phyloP scores from a whole-genome alignment of 2,888 invertebrate genomes.

The Stratiomys singularior region DNA sequence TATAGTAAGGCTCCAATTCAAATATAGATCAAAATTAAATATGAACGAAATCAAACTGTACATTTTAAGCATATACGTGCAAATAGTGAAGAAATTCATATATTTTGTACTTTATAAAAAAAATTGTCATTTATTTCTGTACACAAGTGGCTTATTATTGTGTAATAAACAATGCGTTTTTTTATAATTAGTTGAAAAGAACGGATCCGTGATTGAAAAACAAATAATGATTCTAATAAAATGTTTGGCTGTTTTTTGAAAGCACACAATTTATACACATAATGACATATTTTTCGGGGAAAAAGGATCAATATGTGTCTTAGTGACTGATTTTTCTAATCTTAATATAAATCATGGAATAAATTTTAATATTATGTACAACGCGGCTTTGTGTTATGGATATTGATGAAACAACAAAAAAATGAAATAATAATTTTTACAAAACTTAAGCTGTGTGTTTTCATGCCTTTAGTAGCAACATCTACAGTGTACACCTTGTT shows the following conservation, averaged over 20 bases:
- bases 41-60: not conserved
- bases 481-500: too few relatives aligned
- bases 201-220: not conserved
- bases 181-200: not conserved
- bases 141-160: slow-evolving; percentile 27
- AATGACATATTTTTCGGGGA: slow-evolving; percentile 10
- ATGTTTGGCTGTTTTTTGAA: slow-evolving; percentile 28
- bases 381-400: slow-evolving; percentile 33
- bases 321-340: slow-evolving; percentile 36
- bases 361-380: slow-evolving; percentile 20
- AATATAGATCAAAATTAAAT: slow-evolving; percentile 21
- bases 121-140: slow-evolving; percentile 27
- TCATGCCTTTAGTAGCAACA: too few relatives aligned
- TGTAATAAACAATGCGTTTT: not conserved
- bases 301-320: slow-evolving; percentile 16
- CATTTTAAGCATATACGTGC: slow-evolving; percentile 9
- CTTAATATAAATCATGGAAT: slow-evolving; percentile 20
- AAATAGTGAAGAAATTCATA: not conserved
- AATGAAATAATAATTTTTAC: slow-evolving; percentile 44
- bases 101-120: slow-evolving; percentile 32
- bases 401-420: slow-evolving; percentile 16
- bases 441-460: not conserved
- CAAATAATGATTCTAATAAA: slow-evolving; percentile 14
- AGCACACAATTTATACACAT: slow-evolving; percentile 4
- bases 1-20: slow-evolving; percentile 18